phyloP scores from a whole-genome alignment of 2,113 vertebrate species.

The Lichenostomus cassidix region DNA sequence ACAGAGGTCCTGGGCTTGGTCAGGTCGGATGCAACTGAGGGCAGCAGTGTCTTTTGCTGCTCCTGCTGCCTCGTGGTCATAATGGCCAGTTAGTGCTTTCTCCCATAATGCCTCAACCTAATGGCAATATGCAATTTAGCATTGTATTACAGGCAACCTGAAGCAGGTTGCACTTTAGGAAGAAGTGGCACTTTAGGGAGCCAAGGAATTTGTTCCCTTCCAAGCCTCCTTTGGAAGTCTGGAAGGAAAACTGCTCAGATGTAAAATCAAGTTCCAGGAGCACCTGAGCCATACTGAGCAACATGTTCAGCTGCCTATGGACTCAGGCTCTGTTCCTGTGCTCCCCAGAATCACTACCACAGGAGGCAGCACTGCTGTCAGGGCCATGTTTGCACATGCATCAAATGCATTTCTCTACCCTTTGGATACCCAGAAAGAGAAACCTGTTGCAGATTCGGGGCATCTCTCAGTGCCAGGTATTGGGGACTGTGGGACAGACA shows the following conservation, averaged over 20 bases:
- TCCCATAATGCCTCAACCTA: neutral
- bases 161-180: neutral
- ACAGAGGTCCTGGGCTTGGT: neutral
- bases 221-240: neutral
- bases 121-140: neutral
- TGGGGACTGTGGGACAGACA: fast-evolving
- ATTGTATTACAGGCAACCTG: neutral
- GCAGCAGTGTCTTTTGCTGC: neutral
- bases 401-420: neutral
- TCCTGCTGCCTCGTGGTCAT: neutral
- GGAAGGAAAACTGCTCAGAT: neutral
- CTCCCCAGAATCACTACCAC: neutral
- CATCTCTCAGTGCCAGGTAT: neutral
- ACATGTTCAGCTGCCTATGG: neutral
- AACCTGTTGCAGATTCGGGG: neutral
- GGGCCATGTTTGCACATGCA: neutral
- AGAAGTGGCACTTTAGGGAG: neutral
- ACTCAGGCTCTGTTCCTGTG: neutral
- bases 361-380: neutral
- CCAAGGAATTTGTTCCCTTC: neutral
- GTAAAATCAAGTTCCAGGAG: neutral
- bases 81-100: neutral
- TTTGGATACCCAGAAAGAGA: neutral
- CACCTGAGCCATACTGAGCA: neutral
- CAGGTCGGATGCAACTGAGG: fast-evolving